Conservation (phyloP, 2,888 invertebrate species). For the Acheta domesticus region DNA sequence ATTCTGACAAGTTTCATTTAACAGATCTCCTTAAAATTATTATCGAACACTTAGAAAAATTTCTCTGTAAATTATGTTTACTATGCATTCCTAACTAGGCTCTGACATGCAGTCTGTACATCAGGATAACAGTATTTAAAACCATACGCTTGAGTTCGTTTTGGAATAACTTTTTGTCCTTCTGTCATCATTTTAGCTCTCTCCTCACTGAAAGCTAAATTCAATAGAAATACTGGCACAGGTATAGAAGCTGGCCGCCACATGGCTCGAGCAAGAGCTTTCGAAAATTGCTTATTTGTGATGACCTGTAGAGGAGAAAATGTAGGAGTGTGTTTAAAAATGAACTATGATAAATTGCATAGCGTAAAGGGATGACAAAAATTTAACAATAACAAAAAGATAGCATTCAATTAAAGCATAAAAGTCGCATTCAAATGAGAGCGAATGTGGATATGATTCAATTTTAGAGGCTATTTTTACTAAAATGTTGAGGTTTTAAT, state of each 20-base stretch:
- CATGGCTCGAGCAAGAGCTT: slow-evolving; percentile 72
- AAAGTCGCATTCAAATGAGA: not conserved
- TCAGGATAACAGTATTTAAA: slow-evolving; percentile 74
- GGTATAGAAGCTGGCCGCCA: slow-evolving; percentile 75
- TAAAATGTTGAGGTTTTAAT: not conserved
- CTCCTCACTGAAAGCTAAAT: slow-evolving; percentile 70
- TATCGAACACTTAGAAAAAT: not conserved
- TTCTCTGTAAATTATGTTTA: not conserved
- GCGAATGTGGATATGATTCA: slow-evolving; percentile 42
- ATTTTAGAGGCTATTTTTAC: no score
- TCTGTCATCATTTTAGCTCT: slow-evolving; percentile 79
- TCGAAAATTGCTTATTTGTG: slow-evolving; percentile 58
- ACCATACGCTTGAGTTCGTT: slow-evolving; percentile 68
- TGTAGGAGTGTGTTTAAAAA: slow-evolving; percentile 40
- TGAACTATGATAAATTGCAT: slow-evolving; percentile 43
- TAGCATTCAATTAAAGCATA: not conserved
- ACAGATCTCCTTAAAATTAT: no score
- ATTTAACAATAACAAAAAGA: not conserved
- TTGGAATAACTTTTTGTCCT: slow-evolving; percentile 83
- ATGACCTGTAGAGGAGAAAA: slow-evolving; percentile 51
- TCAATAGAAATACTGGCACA: slow-evolving; percentile 69
- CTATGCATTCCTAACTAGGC: slow-evolving; percentile 20
- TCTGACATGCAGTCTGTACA: slow-evolving; percentile 66
- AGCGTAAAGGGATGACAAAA: no score
- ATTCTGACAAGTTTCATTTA: no score